A percentile compares a stretch with the other conserved stretches of the same genome.
These are phyloP conservation scores for Timema cristinae DNA, from an alignment of 2,888 invertebrate genomes.

Conservation along the genomic window DNA sequence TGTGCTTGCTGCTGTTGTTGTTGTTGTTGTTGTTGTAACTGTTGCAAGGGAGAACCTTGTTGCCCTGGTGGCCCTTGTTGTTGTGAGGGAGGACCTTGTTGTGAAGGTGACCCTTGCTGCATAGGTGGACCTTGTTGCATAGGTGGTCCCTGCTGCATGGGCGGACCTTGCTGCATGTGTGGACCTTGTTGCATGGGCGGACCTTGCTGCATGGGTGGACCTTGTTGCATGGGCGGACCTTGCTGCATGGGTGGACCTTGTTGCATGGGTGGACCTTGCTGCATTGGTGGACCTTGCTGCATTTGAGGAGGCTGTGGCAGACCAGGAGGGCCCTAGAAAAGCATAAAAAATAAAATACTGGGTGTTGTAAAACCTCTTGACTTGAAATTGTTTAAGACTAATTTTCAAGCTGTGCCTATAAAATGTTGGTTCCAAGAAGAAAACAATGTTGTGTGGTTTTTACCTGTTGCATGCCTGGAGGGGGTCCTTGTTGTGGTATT, in stretches of 20 bases:
- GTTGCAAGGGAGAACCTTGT: slow-evolving; percentile 15
- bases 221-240: slow-evolving; percentile 18
- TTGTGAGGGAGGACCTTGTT: slow-evolving; percentile 19
- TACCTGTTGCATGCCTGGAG: slow-evolving; percentile 11
- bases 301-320: slow-evolving; percentile 20
- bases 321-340: slow-evolving; percentile 2
- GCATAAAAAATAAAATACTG: too few species aligned
- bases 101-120: slow-evolving; percentile 16
- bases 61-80: slow-evolving; percentile 17
- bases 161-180: slow-evolving; percentile 18
- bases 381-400: too few species aligned
- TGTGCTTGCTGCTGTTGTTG: slow-evolving; percentile 25
- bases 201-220: slow-evolving; percentile 18
- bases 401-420: too few species aligned
- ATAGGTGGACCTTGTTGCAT: slow-evolving; percentile 17
- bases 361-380: too few species aligned
- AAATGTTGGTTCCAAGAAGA: too few species aligned
- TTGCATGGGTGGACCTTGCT: slow-evolving; percentile 9
- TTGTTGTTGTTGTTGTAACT: slow-evolving; percentile 16
- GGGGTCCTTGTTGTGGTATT: slow-evolving; percentile 13
- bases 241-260: slow-evolving; percentile 20
- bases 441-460: too few species aligned
- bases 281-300: slow-evolving; percentile 17
- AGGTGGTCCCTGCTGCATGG: background rate
- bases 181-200: slow-evolving; percentile 16